phyloP scores from a whole-genome alignment of 2,888 invertebrate species.

The Drosophila affinis region DNA sequence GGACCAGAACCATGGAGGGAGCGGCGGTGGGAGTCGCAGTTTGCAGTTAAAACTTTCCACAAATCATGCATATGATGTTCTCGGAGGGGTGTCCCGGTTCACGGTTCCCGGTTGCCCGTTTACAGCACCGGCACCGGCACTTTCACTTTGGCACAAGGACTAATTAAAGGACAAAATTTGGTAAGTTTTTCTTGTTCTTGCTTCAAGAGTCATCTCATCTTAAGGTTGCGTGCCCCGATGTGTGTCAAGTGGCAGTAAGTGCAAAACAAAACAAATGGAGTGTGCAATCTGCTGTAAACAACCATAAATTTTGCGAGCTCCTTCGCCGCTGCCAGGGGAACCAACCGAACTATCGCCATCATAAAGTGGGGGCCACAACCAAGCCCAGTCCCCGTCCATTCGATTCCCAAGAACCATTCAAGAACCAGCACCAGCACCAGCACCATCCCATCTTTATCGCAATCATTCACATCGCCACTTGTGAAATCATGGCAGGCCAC shows the following conservation, averaged over 20 bases:
- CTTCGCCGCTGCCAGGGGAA: slow-evolving; percentile 22
- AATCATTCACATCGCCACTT: slow-evolving; percentile 76
- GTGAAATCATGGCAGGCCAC: slow-evolving; percentile 59
- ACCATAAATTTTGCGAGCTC: slow-evolving; percentile 69
- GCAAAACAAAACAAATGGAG: slow-evolving; percentile 80
- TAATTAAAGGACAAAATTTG: slow-evolving; percentile 61
- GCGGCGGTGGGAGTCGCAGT: slow-evolving; percentile 2
- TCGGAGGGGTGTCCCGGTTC: not conserved
- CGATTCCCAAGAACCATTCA: slow-evolving; percentile 13
- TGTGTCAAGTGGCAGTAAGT: slow-evolving; percentile 73
- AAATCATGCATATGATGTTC: slow-evolving; percentile 78
- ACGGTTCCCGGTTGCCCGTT: too few relatives aligned
- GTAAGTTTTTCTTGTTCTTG: slow-evolving; percentile 39
- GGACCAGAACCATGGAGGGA: not conserved
- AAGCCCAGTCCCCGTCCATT: not conserved
- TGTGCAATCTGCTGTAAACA: slow-evolving; percentile 81
- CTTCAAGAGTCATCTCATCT: slow-evolving; percentile 34
- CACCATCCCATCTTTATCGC: slow-evolving; percentile 65
- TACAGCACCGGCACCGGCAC: slow-evolving; percentile 38
- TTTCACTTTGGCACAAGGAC: slow-evolving; percentile 48
- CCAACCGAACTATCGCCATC: slow-evolving; percentile 61
- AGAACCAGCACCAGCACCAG: not conserved
- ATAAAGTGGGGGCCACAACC: slow-evolving; percentile 38
- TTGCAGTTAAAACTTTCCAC: slow-evolving; percentile 68
- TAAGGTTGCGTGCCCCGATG: slow-evolving; percentile 46